Conservation (phyloP, 2,797 vertebrate genomes). For the Macropodus opercularis region DNA sequence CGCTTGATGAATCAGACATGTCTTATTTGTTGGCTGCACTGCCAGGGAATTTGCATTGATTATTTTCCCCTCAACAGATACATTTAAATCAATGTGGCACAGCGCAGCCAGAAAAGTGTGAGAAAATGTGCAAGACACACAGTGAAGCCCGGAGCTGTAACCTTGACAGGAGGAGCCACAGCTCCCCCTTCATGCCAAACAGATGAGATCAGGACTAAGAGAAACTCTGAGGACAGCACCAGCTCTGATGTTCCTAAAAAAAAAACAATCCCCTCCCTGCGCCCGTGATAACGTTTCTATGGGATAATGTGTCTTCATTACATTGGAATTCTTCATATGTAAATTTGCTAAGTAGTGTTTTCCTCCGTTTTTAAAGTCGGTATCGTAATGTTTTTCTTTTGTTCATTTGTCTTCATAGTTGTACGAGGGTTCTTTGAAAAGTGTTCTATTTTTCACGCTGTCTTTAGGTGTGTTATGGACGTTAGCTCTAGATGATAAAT, state of each 20-base stretch:
- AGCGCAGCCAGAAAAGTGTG: conserved; percentile 82
- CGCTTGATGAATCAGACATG: conserved; percentile 92
- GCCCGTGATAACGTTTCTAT: conserved; percentile 54
- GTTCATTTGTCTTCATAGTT: not conserved
- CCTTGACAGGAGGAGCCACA: conserved; percentile 89
- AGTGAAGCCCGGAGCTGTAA: conserved; percentile 68
- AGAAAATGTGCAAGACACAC: conserved; percentile 78
- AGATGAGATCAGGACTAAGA: conserved; percentile 80
- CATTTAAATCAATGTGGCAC: conserved; percentile 92
- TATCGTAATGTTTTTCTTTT: conserved; percentile 27
- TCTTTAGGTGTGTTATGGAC: not conserved
- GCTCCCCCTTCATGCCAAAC: conserved; percentile 97
- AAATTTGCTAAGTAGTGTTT: conserved; percentile 46
- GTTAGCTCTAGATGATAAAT: conserved; percentile 20
- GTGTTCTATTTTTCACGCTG: conserved; percentile 20
- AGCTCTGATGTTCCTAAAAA: conserved; percentile 50
- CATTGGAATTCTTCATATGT: conserved; percentile 53
- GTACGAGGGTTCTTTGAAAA: conserved; percentile 14
- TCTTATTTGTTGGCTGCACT: conserved; percentile 86
- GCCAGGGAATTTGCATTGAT: conserved; percentile 97
- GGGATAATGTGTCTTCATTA: conserved; percentile 73
- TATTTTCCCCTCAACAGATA: conserved; percentile 94
- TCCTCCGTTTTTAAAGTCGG: conserved; percentile 17
- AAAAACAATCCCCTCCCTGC: conserved; percentile 40
- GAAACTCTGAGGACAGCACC: conserved; percentile 48